Base-by-base conservation (phyloP, 2,797 vertebrate genomes). In the Acrossocheilus fasciatus region DNA sequence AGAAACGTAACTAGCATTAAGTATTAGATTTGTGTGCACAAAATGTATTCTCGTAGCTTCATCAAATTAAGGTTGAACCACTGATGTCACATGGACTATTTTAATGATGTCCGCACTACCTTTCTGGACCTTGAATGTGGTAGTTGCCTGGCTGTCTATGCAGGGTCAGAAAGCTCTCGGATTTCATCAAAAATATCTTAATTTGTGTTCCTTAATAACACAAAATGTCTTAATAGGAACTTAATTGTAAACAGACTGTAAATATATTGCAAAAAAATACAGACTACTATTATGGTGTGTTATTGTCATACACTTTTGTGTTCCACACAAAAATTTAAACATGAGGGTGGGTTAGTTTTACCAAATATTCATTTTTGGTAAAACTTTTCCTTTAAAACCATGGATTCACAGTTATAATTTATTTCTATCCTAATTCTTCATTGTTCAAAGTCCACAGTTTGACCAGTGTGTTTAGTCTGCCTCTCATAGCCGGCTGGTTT, bases 401-500 rank as follows among this genome's bases (percentile, higher is more conserved):
- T 62, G 4, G 14, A 78, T 78, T 78, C n/a, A 45, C 39, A 30
- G 9, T 3, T 26, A 64, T 30, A 1, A 18, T 26, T 64, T 54
- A 54, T 54, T 57, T 39, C 2, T 14, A 43, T 50, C 4, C 10
- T 45, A 66, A 20, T 45, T 34, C n/a, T 74, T 83, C n/a, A 34
- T 83, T 83, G 68, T 62, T 62, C 10, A 74, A 70, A 54, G 18
- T 52, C 59, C 39, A 59, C 57, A 50, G 57, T 74, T 64, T 66
- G 20, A 66, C 50, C 8, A 26, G 59, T 36, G 39, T 83, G 62
- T 85, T 69, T 69, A 68, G 59, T 77, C 73, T 84, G 62, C 36
- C 20, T 85, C 66, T 81, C 43, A 43, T 68, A 52, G 73, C 62
- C 1, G 4, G 18, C 52, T 34, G 59, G 34, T 84, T 77, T 69